Conservation (phyloP, 2,888 invertebrate species). For the Brenthis hecate region DNA sequence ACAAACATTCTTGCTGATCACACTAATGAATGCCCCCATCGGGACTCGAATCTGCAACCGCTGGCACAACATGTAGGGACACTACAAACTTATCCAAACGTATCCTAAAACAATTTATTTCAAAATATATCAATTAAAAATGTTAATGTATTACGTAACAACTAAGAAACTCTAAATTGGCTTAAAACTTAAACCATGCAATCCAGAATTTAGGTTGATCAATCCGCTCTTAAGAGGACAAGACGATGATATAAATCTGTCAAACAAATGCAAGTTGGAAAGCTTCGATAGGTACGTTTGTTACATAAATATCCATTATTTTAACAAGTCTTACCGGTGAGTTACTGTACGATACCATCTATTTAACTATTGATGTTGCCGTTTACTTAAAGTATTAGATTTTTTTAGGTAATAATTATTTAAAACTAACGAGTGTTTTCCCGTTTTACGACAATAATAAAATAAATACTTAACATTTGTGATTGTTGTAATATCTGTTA, state of each 20-base stretch:
- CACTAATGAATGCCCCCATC: too few species aligned
- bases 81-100: not conserved
- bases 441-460: not conserved
- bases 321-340: slow-evolving; percentile 35
- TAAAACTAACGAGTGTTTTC: not conserved
- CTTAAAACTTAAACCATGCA: slow-evolving; percentile 46
- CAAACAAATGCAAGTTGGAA: slow-evolving; percentile 32
- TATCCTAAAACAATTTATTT: not conserved
- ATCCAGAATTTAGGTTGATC: slow-evolving; percentile 53
- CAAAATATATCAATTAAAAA: slow-evolving; percentile 11
- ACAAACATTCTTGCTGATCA: too few species aligned
- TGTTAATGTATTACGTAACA: slow-evolving; percentile 4
- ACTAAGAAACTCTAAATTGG: slow-evolving; percentile 19
- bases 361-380: slow-evolving; percentile 21
- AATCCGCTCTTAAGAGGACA: slow-evolving; percentile 41
- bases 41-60: too few species aligned
- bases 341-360: slow-evolving; percentile 5
- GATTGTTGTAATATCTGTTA: too few species aligned
- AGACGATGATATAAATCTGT: slow-evolving; percentile 41
- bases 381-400: not conserved
- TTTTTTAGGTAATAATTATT: not conserved
- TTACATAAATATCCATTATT: slow-evolving; percentile 43
- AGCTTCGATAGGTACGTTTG: slow-evolving; percentile 31
- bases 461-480: not conserved
- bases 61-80: too few species aligned